These are phyloP conservation scores for Pachypeltis micranthus DNA, from an alignment of 1,140 invertebrate genomes.

Conservation along the genomic window DNA sequence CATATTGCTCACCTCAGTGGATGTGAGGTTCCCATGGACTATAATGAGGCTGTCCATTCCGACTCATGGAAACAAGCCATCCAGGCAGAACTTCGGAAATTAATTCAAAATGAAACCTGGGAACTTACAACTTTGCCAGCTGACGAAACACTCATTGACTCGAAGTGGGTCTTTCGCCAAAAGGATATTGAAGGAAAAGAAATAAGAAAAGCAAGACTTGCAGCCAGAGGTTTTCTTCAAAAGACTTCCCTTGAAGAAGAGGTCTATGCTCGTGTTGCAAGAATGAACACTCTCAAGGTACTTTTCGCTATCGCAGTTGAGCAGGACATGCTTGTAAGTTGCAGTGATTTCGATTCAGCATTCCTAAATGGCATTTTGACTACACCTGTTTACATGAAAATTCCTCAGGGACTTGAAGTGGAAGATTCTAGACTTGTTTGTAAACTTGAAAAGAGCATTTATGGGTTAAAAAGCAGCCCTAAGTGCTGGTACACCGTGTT, in stretches of 20 bases:
- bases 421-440: neutral
- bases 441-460: neutral
- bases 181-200: neutral
- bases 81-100: neutral
- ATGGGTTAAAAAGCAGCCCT: neutral
- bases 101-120: neutral
- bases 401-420: conserved; percentile 31
- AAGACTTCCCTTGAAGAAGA: conserved; percentile 22
- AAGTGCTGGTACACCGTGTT: neutral
- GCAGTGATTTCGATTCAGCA: conserved; percentile 33
- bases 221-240: conserved; percentile 1
- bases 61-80: neutral
- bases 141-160: neutral
- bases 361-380: conserved; percentile 34
- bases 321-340: conserved; percentile 18
- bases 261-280: conserved; percentile 32
- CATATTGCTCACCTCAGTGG: neutral
- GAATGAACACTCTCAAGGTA: conserved; percentile 30
- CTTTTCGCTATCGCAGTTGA: conserved; percentile 28
- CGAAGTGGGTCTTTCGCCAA: conserved; percentile 1
- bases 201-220: neutral
- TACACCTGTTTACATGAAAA: conserved; percentile 33
- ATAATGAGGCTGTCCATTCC: neutral
- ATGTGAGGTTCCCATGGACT: neutral
- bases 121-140: neutral